A percentile compares a stretch with the other conserved stretches of the same genome.
phyloP scores from a whole-genome alignment of 2,797 vertebrate species.

The Notolabrus celidotus region DNA sequence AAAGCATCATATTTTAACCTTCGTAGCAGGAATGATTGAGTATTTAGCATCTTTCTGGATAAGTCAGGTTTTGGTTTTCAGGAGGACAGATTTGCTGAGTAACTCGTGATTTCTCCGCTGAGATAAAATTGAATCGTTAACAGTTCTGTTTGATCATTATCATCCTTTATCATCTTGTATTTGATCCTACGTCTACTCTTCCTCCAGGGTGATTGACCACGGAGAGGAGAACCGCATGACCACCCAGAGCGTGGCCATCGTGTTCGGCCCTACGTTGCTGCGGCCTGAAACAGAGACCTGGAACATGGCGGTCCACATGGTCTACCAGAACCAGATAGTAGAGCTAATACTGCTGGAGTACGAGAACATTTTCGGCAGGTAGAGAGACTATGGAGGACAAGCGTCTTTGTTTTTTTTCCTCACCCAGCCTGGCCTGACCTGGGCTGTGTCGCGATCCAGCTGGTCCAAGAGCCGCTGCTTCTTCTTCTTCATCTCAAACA shows the following conservation, averaged over 20 bases:
- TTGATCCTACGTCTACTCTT: background rate
- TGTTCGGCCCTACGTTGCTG: slow-evolving; percentile 96
- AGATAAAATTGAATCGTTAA: too few relatives aligned
- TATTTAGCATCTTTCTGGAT: too few relatives aligned
- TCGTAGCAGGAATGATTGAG: too few relatives aligned
- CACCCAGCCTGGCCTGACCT: slow-evolving; percentile 36
- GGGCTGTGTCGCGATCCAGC: background rate
- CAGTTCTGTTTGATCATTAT: too few relatives aligned
- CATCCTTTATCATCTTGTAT: too few relatives aligned
- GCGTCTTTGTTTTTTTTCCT: background rate
- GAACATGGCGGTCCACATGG: slow-evolving; percentile 96
- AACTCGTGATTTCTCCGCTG: too few relatives aligned
- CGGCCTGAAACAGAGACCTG: slow-evolving; percentile 94
- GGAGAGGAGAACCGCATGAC: slow-evolving; percentile 97
- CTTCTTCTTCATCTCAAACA: slow-evolving; percentile 52
- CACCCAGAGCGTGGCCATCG: slow-evolving; percentile 96
- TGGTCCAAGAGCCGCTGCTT: slow-evolving; percentile 14
- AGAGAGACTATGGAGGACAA: slow-evolving; percentile 60
- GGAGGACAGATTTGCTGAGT: too few relatives aligned
- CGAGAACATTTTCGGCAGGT: slow-evolving; percentile 91
- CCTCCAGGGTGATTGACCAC: slow-evolving; percentile 91
- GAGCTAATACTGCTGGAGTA: slow-evolving; percentile 95
- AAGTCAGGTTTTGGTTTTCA: too few relatives aligned
- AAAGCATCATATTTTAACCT: too few relatives aligned
- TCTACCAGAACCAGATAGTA: slow-evolving; percentile 99